phyloP scores from a whole-genome alignment of 2,113 vertebrate species.

The Oncorhynchus clarkii region DNA sequence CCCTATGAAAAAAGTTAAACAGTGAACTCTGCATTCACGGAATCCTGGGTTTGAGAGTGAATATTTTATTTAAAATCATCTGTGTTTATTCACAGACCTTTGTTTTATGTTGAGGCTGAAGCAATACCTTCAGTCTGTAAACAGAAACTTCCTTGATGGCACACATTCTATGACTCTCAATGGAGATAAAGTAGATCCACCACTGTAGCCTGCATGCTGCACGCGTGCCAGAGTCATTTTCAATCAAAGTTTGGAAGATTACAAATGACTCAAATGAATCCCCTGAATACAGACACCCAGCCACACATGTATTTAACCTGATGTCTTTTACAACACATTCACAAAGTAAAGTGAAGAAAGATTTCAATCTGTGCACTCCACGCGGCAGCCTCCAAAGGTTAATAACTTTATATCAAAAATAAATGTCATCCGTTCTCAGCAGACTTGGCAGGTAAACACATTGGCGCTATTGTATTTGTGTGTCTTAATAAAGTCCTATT shows the following conservation, averaged over 20 bases:
- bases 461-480: slow-evolving; percentile 50
- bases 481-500: slow-evolving; percentile 45
- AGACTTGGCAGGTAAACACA: slow-evolving; percentile 41
- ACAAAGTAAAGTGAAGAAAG: slow-evolving; percentile 14
- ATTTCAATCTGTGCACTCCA: slow-evolving; percentile 30
- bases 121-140: background rate
- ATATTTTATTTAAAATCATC: background rate
- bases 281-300: slow-evolving; percentile 30
- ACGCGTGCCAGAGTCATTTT: slow-evolving; percentile 39
- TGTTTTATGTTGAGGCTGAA: background rate
- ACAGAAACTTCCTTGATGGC: too few species aligned
- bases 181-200: background rate
- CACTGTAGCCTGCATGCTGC: slow-evolving; percentile 5
- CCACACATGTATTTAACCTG: background rate
- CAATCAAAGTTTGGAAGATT: slow-evolving; percentile 45
- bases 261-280: slow-evolving; percentile 44
- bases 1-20: background rate
- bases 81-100: background rate
- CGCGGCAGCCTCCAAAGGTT: slow-evolving; percentile 52
- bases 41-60: background rate
- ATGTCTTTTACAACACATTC: background rate
- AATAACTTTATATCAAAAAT: slow-evolving; percentile 51
- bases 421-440: slow-evolving; percentile 45
- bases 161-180: slow-evolving; percentile 13
- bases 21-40: background rate